Conservation (phyloP, 2,888 invertebrate species). For the Eristalis arbustorum region DNA sequence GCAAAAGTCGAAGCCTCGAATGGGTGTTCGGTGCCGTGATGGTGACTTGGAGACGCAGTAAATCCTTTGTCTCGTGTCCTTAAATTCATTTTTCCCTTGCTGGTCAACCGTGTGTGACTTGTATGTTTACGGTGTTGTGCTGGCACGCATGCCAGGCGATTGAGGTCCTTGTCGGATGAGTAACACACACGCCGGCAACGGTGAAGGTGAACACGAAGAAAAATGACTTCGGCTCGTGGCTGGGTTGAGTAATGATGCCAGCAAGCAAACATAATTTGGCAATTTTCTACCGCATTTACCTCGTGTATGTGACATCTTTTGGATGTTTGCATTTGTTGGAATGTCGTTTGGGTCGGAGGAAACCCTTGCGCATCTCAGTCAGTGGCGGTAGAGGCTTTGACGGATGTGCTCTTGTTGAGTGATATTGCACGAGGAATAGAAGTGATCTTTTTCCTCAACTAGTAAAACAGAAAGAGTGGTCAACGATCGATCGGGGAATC, state of each 20-base stretch:
- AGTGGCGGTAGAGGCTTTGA: no score
- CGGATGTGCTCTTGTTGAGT: no score
- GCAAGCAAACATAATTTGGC: slow-evolving; percentile 64
- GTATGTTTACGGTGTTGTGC: slow-evolving; percentile 44
- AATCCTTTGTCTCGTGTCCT: slow-evolving; percentile 54
- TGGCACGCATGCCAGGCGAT: slow-evolving; percentile 11
- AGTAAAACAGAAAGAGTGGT: no score
- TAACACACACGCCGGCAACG: neutral
- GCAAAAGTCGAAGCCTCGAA: slow-evolving; percentile 39
- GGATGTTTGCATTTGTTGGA: slow-evolving; percentile 4
- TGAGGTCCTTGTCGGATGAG: neutral
- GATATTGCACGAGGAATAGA: no score
- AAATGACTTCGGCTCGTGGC: slow-evolving; percentile 53
- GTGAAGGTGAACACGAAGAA: slow-evolving; percentile 55
- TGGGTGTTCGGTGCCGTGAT: slow-evolving; percentile 36
- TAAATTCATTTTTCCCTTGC: slow-evolving; percentile 49
- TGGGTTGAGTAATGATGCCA: slow-evolving; percentile 61
- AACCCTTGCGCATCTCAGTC: no score
- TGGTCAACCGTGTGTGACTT: slow-evolving; percentile 60
- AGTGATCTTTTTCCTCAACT: no score
- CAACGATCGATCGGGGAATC: no score
- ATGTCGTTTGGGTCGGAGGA: neutral
- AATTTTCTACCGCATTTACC: slow-evolving; percentile 68
- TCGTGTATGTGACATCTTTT: slow-evolving; percentile 59
- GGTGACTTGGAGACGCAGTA: slow-evolving; percentile 1